Conservation (phyloP, 1,140 invertebrate species). For the Lamellibrachia luymesi region DNA sequence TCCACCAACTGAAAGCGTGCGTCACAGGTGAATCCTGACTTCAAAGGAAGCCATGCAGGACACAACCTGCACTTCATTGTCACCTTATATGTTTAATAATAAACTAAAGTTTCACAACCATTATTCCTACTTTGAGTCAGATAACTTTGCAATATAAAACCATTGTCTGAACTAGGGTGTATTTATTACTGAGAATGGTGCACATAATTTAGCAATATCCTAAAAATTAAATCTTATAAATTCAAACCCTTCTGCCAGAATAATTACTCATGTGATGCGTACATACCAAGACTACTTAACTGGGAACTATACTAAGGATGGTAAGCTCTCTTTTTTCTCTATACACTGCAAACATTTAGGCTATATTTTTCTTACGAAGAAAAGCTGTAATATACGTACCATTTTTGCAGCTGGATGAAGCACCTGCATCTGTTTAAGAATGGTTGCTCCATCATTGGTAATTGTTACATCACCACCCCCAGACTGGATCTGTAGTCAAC, state of each 20-base stretch:
- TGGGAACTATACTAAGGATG: background rate
- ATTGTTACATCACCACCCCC: slow-evolving; percentile 98
- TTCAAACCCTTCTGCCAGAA: background rate
- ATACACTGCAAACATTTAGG: background rate
- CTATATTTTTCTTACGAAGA: background rate
- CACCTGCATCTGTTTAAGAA: slow-evolving; percentile 98
- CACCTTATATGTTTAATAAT: too few species aligned
- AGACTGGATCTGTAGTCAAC: slow-evolving; percentile 76
- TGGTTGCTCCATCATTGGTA: slow-evolving; percentile 99
- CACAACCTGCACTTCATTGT: background rate
- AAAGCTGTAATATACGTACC: slow-evolving; percentile 63
- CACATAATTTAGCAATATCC: background rate
- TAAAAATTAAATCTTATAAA: too few species aligned
- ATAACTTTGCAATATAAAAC: too few species aligned
- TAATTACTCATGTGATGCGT: background rate
- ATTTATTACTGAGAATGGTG: background rate
- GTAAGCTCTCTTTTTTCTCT: background rate
- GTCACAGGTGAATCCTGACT: slow-evolving; percentile 28
- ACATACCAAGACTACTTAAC: background rate
- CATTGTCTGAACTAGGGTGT: too few species aligned
- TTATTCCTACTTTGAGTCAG: too few species aligned
- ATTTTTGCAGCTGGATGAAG: slow-evolving; percentile 99
- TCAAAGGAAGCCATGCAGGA: background rate
- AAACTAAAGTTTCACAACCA: too few species aligned
- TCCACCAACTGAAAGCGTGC: slow-evolving; percentile 79